phyloP scores from a whole-genome alignment of 2,113 vertebrate species.

The Hyaena hyaena region DNA sequence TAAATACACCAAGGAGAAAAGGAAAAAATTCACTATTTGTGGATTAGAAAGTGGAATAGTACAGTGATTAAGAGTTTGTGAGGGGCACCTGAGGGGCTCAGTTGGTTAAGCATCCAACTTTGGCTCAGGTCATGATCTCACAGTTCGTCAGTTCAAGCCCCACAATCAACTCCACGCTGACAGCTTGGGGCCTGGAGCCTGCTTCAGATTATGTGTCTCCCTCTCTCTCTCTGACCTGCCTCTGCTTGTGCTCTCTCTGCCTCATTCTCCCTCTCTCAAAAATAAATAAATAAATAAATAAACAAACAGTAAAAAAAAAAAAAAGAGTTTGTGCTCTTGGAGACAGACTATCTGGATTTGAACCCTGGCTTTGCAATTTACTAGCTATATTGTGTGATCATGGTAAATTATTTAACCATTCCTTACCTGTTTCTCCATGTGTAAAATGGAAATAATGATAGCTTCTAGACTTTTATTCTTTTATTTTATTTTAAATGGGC shows the following conservation, averaged over 20 bases:
- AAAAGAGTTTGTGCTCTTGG: not conserved
- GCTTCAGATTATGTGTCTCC: too few species aligned
- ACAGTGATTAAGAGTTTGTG: not conserved
- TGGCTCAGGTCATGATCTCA: too few species aligned
- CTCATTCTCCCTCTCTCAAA: too few species aligned
- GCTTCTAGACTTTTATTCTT: not conserved
- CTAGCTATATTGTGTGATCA: not conserved
- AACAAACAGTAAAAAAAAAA: too few species aligned
- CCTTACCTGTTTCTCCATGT: not conserved
- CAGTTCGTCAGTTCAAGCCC: too few species aligned
- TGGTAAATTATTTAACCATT: not conserved
- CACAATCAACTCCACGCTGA: too few species aligned
- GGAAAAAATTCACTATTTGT: not conserved
- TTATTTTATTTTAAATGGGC: not conserved
- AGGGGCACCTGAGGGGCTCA: too few species aligned
- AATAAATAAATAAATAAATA: too few species aligned
- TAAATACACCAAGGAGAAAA: not conserved
- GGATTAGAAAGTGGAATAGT: not conserved
- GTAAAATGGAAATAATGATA: not conserved
- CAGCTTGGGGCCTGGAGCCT: too few species aligned
- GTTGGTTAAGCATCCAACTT: too few species aligned
- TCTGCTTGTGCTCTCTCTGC: too few species aligned
- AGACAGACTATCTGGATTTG: not conserved
- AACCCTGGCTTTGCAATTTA: not conserved
- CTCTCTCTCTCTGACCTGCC: too few species aligned